Evolutionary conservation across 2,888 invertebrate species (phyloP).

Genomic region (Melolontha melolontha): DNA sequence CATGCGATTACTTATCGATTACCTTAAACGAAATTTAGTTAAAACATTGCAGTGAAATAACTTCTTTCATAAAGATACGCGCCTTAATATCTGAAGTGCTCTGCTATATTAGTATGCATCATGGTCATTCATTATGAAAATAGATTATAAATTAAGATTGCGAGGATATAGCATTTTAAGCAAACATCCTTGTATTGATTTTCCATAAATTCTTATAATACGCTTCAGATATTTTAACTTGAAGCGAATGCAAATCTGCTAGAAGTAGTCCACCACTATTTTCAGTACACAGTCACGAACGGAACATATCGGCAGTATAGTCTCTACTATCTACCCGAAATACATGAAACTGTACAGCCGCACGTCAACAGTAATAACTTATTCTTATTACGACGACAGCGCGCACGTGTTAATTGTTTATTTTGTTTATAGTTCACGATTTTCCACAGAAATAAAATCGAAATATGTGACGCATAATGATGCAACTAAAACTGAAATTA

Average conservation of each 20-base stretch:
- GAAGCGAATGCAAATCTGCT: constrained; percentile 57
- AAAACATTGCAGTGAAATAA: background rate
- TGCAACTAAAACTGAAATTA: constrained; percentile 59
- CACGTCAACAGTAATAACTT: constrained; percentile 40
- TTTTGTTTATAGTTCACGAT: constrained; percentile 40
- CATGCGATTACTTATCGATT: constrained; percentile 29
- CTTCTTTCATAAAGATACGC: constrained; percentile 11
- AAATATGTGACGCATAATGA: constrained; percentile 61
- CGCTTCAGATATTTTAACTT: constrained; percentile 52
- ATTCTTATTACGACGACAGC: background rate
- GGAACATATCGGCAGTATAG: constrained; percentile 21
- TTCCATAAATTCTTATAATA: constrained; percentile 56
- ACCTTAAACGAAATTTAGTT: background rate
- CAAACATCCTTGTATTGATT: constrained; percentile 55
- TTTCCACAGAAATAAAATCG: constrained; percentile 60
- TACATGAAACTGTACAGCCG: constrained; percentile 31
- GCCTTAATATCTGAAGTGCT: background rate
- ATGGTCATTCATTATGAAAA: constrained; percentile 28
- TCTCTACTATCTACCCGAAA: constrained; percentile 22
- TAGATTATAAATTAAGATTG: constrained; percentile 42
- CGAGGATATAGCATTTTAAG: constrained; percentile 43
- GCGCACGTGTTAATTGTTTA: constrained; percentile 9
- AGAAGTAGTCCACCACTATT: constrained; percentile 54
- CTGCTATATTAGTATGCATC: constrained; percentile 10
- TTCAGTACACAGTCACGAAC: constrained; percentile 52